phyloP scores from a whole-genome alignment of 2,888 invertebrate genomes.

The Lepetodrilus schrolli region DNA sequence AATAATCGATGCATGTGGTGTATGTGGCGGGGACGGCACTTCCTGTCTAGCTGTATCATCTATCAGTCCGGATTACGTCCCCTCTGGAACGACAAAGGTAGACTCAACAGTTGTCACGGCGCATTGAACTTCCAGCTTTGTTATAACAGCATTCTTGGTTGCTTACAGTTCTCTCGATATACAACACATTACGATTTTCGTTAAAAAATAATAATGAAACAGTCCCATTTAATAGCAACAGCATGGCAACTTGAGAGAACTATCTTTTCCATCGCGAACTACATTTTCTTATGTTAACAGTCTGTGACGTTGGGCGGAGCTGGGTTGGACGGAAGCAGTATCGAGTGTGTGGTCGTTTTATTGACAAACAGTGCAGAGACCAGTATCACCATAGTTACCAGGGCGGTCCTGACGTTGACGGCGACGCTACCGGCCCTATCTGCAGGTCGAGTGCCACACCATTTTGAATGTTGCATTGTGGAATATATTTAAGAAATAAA shows the following conservation, averaged over 20 bases:
- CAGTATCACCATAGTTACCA: background rate
- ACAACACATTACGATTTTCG: too few relatives aligned
- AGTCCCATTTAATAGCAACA: too few relatives aligned
- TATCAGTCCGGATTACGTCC: conserved; percentile 5
- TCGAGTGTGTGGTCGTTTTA: conserved; percentile 11
- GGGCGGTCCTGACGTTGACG: background rate
- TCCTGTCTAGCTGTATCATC: conserved; percentile 28
- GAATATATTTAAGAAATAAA: too few relatives aligned
- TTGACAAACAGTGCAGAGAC: background rate
- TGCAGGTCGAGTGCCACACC: conserved; percentile 24
- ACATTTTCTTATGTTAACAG: background rate
- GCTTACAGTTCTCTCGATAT: too few relatives aligned
- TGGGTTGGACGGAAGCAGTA: background rate
- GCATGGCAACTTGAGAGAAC: too few relatives aligned
- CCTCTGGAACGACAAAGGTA: conserved; percentile 24
- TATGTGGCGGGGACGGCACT: conserved; percentile 37
- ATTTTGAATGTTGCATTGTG: too few relatives aligned
- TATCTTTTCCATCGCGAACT: too few relatives aligned
- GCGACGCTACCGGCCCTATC: background rate
- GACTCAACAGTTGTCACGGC: too few relatives aligned
- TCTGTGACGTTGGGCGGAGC: conserved; percentile 2
- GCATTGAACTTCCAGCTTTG: too few relatives aligned
- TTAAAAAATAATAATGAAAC: too few relatives aligned
- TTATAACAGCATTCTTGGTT: too few relatives aligned
- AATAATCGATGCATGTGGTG: conserved; percentile 29